phyloP scores from a whole-genome alignment of 1,140 invertebrate species.

The Diorhabda sublineata region DNA sequence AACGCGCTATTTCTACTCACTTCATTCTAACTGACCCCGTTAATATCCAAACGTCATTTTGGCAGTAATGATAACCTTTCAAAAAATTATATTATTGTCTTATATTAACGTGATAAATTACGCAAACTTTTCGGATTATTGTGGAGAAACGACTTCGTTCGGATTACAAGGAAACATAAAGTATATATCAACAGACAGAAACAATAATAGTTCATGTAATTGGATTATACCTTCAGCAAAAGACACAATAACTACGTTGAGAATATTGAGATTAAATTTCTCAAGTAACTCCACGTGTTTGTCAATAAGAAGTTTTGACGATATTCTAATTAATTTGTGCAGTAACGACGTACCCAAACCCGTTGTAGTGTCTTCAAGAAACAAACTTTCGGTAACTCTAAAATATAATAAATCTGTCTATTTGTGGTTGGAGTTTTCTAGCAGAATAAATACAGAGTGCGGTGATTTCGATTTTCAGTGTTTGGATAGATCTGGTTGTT shows the following conservation, averaged over 20 bases:
- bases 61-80: too few species aligned
- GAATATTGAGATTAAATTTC: neutral
- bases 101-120: too few species aligned
- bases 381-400: neutral
- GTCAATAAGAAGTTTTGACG: neutral
- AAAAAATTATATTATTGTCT: too few species aligned
- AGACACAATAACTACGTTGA: slow-evolving; percentile 8
- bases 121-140: too few species aligned
- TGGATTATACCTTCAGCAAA: slow-evolving; percentile 3
- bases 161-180: too few species aligned
- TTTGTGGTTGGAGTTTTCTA: neutral
- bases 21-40: too few species aligned
- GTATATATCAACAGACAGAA: too few species aligned
- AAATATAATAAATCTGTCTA: neutral
- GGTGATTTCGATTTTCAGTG: slow-evolving; percentile 9
- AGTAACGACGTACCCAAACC: neutral
- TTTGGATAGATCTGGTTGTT: slow-evolving; percentile 7
- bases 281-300: slow-evolving; percentile 1
- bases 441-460: slow-evolving; percentile 4
- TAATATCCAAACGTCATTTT: too few species aligned
- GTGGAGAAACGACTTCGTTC: too few species aligned
- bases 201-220: slow-evolving; percentile 2
- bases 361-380: neutral
- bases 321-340: slow-evolving; percentile 12
- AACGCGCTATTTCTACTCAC: too few species aligned